phyloP scores from a whole-genome alignment of 1,140 invertebrate species.

The Bombus confusus region DNA sequence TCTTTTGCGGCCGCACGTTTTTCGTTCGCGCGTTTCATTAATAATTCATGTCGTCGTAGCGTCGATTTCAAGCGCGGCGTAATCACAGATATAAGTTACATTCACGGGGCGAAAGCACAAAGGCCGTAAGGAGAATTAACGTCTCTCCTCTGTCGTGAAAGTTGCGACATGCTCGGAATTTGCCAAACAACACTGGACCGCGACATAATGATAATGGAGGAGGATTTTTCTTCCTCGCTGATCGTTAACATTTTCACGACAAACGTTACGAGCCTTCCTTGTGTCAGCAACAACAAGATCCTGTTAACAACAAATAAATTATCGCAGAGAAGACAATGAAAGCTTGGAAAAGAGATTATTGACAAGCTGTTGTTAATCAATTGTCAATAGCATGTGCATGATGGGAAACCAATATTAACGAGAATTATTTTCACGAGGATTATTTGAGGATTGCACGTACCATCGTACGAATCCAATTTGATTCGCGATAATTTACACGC shows the following conservation, averaged over 20 bases:
- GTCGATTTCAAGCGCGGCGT: conserved; percentile 49
- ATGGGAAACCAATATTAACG: neutral
- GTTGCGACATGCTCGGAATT: conserved; percentile 47
- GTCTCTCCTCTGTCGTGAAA: conserved; percentile 4
- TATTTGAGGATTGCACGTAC: too few relatives aligned
- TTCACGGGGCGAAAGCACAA: conserved; percentile 25
- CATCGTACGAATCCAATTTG: neutral
- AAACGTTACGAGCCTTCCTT: neutral
- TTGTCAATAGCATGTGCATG: neutral
- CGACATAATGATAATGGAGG: conserved; percentile 31
- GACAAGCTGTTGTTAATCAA: neutral
- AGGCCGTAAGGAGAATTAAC: conserved; percentile 60
- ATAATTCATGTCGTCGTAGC: conserved; percentile 45
- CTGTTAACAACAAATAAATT: neutral
- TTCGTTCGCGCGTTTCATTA: conserved; percentile 14
- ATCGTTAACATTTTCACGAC: conserved; percentile 3
- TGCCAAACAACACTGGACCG: conserved; percentile 7
- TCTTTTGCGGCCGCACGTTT: neutral
- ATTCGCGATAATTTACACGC: neutral
- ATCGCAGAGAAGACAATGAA: neutral
- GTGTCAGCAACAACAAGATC: neutral
- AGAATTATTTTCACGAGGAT: neutral
- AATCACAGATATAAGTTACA: conserved; percentile 43
- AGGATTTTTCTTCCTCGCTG: neutral
- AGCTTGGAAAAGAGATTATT: neutral